These are phyloP conservation scores for Diarsia brunnea DNA, from an alignment of 2,888 invertebrate species.

Conservation along the genomic window DNA sequence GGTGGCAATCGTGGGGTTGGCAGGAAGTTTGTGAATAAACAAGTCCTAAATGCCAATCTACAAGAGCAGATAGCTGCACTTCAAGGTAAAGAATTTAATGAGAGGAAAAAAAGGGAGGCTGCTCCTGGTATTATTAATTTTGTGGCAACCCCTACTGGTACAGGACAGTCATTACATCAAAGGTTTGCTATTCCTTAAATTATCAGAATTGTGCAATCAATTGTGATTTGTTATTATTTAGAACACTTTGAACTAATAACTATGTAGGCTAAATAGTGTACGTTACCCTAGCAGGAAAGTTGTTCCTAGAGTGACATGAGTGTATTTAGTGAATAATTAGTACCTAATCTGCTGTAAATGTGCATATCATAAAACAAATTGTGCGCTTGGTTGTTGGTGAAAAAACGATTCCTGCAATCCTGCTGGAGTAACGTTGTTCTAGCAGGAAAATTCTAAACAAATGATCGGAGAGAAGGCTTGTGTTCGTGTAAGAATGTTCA, in stretches of 20 bases:
- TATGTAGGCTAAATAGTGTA: slow-evolving; percentile 25
- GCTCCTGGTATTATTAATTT: slow-evolving; percentile 81
- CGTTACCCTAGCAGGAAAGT: no score
- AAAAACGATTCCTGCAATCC: no score
- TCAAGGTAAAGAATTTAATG: slow-evolving; percentile 82
- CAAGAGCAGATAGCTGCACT: slow-evolving; percentile 88
- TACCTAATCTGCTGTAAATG: no score
- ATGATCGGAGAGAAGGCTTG: no score
- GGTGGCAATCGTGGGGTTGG: slow-evolving; percentile 81
- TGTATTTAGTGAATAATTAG: no score
- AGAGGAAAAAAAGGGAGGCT: slow-evolving; percentile 63
- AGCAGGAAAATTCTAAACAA: no score
- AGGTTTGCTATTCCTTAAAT: slow-evolving; percentile 83
- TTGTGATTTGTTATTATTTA: slow-evolving; percentile 55
- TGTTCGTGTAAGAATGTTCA: no score
- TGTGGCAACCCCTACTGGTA: slow-evolving; percentile 84
- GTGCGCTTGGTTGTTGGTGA: no score
- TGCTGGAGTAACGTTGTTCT: no score
- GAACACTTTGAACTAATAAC: slow-evolving; percentile 45
- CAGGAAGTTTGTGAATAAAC: slow-evolving; percentile 84
- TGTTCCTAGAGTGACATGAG: no score
- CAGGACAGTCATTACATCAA: slow-evolving; percentile 85
- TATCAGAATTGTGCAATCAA: slow-evolving; percentile 26
- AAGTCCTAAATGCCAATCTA: slow-evolving; percentile 83
- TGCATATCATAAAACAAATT: no score